Evolutionary conservation across 2,888 invertebrate species (phyloP), one percentile per base, ranked within the genome.

Genomic region (Andrena bicolor): DNA sequence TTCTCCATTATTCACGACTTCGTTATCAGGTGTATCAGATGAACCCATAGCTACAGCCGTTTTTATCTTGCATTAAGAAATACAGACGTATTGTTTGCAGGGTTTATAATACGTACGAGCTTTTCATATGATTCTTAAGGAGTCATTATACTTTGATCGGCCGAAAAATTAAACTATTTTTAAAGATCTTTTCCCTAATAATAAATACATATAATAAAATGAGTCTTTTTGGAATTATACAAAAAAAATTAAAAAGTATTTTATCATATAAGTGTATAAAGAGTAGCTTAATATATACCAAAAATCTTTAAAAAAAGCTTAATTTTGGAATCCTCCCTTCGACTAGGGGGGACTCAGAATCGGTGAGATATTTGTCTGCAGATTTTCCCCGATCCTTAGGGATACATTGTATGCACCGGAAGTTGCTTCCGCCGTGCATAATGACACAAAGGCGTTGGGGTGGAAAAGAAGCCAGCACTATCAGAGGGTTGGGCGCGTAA

Each of bases 371-470:
- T 63, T 48, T 32, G 32, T 32, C 23, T 30, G 32, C 61, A 51
- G 56, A 69, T 51, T 51, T 51, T 63, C 61, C 2, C 13, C 35
- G 23, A 63, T 23, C 23, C 13, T 23, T 26, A 20, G 20, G 13
- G 30, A n/a, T 41, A 16, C 28, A 48, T 28, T 48, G 60, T 48
- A 41, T 41, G 41, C 28, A 3, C 49, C 23, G 35, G 26, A 63
- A 72, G 53, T 72, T 53, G 16, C 51, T 20, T 56, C 20, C 61
- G 70, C 61, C 60, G 65, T 53, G 13, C 51, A 61, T 69, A 81
- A 76, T 76, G 61, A 49, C 65, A 28, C 63, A 53, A 58, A 56
- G 73, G 32, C 53, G 5, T 53, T 58, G 64, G 53, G 35, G 35
- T 56, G 20, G 16, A 32, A 56, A 32, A 41, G 66, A 51, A 51